Conservation (phyloP, 1,140 invertebrate genomes). For the Cepaea nemoralis region DNA sequence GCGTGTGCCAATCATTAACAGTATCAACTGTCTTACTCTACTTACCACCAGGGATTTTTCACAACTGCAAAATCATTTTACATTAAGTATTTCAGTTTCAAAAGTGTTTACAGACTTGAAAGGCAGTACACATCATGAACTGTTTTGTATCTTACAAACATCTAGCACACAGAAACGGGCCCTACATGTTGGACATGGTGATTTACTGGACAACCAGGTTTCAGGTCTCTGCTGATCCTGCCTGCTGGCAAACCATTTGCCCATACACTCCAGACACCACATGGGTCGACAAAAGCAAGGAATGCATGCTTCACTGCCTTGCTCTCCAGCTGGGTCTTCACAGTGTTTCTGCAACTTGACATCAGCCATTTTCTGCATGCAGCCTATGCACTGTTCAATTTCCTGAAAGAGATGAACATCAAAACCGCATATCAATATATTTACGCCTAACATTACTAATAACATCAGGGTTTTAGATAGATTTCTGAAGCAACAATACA, state of each 20-base stretch:
- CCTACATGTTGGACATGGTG: constrained; percentile 90
- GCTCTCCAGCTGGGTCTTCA: constrained; percentile 55
- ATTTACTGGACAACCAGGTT: constrained; percentile 85
- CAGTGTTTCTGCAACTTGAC: constrained; percentile 86
- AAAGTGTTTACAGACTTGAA: too few species aligned
- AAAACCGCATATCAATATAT: too few species aligned
- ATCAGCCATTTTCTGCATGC: constrained; percentile 84
- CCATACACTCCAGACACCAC: constrained; percentile 85
- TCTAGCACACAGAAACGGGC: constrained; percentile 88
- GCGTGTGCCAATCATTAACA: too few species aligned
- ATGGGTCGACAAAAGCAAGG: constrained; percentile 84
- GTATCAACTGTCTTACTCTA: too few species aligned
- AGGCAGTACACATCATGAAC: not conserved
- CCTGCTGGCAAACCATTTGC: constrained; percentile 86
- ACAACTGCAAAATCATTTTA: too few species aligned
- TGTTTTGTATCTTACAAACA: constrained; percentile 73
- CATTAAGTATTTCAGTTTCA: too few species aligned
- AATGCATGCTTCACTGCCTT: constrained; percentile 72
- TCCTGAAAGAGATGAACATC: too few species aligned
- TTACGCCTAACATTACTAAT: too few species aligned
- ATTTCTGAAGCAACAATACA: too few species aligned
- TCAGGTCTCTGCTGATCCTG: constrained; percentile 82
- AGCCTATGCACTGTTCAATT: constrained; percentile 87
- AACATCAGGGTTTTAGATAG: too few species aligned
- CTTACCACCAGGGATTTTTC: too few species aligned